Evolutionary conservation across 2,797 vertebrate species (phyloP), one percentile per base, ranked within the genome.

Genomic region (Rhynchonycteris naso): DNA sequence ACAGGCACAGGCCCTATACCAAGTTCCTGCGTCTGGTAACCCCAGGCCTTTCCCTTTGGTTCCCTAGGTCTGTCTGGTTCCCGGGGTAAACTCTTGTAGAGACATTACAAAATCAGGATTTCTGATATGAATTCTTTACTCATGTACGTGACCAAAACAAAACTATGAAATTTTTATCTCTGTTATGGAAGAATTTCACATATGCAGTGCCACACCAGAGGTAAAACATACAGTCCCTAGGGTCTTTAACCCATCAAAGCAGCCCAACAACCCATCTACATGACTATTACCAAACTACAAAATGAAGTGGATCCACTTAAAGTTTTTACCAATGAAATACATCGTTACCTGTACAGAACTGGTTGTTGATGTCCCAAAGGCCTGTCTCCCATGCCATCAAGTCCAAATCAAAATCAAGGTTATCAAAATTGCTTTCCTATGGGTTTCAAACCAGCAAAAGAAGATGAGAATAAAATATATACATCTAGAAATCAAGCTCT

Each of bases 371-470:
- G 75, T 98, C 97, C 98, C 98, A 99, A 56, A 97, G 89, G 92
- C 98, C 98, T 0, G 98, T 97, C 91, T 98, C 98, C 99, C 99
- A 99, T 4, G 97, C 97, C 95, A 98, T 98, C 96, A 99, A 98
- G 97, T 99, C 98, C 68, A 99, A 98, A 97, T 99, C 99, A 97
- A 99, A 99, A 96, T 99, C 98, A 94, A 99, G 98, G 95, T 98
- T 98, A 96, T 96, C 98, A 96, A 98, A 98, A 80, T 98, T 98
- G 69, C 89, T 98, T 71, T 97, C 98, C 99, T 99, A 96, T 58
- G 95, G 94, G 92, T 50, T 78, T 97, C 14, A 98, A 83, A 97
- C 96, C 24, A 96, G 66, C 78, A 97, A 97, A 92, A 98, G 71
- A 96, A 61, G 93, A 90, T 95, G 61, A 96, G 63, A 91, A 94